phyloP scores from a whole-genome alignment of 2,888 invertebrate genomes.

The Ectemnius lituratus region DNA sequence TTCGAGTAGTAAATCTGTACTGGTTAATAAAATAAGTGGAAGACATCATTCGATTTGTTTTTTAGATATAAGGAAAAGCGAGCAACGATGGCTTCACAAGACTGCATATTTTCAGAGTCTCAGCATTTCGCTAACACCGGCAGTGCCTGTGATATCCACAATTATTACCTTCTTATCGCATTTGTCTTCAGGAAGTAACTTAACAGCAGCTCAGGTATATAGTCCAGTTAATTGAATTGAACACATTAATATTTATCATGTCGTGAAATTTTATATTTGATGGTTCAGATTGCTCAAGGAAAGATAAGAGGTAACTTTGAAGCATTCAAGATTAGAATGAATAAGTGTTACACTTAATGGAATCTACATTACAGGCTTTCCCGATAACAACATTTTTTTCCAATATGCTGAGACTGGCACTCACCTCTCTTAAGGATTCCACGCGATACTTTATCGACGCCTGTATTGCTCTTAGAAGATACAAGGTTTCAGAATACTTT shows the following conservation, averaged over 20 bases:
- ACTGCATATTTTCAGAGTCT: conserved; percentile 81
- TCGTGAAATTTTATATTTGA: neutral
- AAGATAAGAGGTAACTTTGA: neutral
- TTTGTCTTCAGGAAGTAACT: conserved; percentile 79
- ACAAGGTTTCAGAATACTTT: conserved; percentile 69
- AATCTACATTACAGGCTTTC: conserved; percentile 70
- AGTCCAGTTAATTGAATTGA: neutral
- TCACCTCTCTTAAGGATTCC: conserved; percentile 67
- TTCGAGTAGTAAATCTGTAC: neutral
- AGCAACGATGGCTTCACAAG: conserved; percentile 79
- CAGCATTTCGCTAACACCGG: conserved; percentile 81
- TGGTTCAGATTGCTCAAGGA: neutral
- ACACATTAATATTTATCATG: neutral
- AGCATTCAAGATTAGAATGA: neutral
- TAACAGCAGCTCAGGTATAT: conserved; percentile 82
- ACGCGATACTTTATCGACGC: conserved; percentile 68
- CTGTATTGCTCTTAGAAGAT: conserved; percentile 70
- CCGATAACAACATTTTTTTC: conserved; percentile 68
- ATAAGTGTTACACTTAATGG: conserved; percentile 34
- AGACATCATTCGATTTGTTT: neutral
- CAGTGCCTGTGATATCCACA: conserved; percentile 82
- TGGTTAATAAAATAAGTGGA: neutral
- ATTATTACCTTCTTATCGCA: conserved; percentile 81
- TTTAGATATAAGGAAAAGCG: conserved; percentile 79
- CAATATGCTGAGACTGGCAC: conserved; percentile 67